Conservation (phyloP, 2,797 vertebrate genomes). For the Chaetophractus vellerosus region DNA sequence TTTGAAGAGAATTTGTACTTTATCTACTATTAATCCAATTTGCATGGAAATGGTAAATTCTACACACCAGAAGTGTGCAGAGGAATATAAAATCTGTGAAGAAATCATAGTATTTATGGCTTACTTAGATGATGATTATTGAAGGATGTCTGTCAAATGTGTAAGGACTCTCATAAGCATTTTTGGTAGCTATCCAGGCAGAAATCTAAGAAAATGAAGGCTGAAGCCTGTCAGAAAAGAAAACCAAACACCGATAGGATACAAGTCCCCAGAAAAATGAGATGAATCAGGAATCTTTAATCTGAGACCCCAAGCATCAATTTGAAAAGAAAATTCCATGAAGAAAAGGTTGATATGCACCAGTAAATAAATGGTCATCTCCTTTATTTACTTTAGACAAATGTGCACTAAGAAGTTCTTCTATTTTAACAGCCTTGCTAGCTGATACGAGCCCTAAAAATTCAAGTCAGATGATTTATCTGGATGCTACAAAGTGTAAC, state of each 20-base stretch:
- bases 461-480: slow-evolving; percentile 24
- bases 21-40: not conserved
- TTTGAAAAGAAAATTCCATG: slow-evolving; percentile 7
- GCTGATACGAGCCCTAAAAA: not conserved
- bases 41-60: slow-evolving; percentile 13
- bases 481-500: slow-evolving; percentile 22
- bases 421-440: slow-evolving; percentile 27
- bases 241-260: slow-evolving; percentile 20
- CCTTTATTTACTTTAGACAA: not conserved
- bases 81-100: not conserved
- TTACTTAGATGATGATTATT: not conserved
- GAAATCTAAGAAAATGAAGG: slow-evolving; percentile 72
- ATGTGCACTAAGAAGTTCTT: slow-evolving; percentile 19
- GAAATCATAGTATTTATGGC: not conserved
- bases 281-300: slow-evolving; percentile 58
- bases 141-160: slow-evolving; percentile 11
- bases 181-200: slow-evolving; percentile 69
- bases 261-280: slow-evolving; percentile 58
- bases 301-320: slow-evolving; percentile 39
- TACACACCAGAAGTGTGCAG: not conserved
- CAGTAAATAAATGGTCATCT: slow-evolving; percentile 8
- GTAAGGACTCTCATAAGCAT: slow-evolving; percentile 50
- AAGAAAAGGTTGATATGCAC: not conserved
- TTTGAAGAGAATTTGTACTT: slow-evolving; percentile 55
- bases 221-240: slow-evolving; percentile 72